A percentile compares a stretch with the other conserved stretches of the same genome.
phyloP scores from a whole-genome alignment of 2,113 vertebrate species.

The Beaufortia kweichowensis region DNA sequence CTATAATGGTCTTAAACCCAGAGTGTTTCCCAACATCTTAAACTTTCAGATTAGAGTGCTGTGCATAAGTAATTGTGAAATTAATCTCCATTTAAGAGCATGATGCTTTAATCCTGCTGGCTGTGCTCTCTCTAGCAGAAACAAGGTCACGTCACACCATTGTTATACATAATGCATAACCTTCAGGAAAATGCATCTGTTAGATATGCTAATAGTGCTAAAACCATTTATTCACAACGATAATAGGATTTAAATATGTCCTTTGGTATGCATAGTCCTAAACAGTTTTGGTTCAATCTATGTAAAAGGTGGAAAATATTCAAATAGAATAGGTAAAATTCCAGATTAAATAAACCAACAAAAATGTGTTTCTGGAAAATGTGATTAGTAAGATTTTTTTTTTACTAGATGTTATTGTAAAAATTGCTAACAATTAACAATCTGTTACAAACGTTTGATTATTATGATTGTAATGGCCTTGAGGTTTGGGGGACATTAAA shows the following conservation, averaged over 20 bases:
- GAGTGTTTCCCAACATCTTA: slow-evolving; percentile 37
- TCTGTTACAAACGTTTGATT: too few relatives aligned
- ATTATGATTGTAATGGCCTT: too few relatives aligned
- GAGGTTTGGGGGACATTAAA: too few relatives aligned
- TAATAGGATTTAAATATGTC: neutral
- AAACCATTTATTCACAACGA: neutral
- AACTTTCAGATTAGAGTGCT: slow-evolving; percentile 22
- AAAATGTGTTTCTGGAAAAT: too few relatives aligned
- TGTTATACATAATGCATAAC: slow-evolving; percentile 7
- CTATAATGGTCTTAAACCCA: neutral
- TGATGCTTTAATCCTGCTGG: slow-evolving; percentile 23
- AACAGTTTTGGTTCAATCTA: slow-evolving; percentile 14
- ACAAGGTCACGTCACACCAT: slow-evolving; percentile 23
- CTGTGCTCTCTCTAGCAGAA: slow-evolving; percentile 17
- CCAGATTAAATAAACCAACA: too few relatives aligned
- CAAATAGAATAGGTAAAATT: neutral
- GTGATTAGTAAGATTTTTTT: too few relatives aligned
- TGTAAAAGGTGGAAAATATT: slow-evolving; percentile 1
- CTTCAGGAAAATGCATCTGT: slow-evolving; percentile 33
- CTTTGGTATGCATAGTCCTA: neutral
- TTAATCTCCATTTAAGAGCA: slow-evolving; percentile 39
- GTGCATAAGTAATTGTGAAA: slow-evolving; percentile 40
- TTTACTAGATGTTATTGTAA: too few relatives aligned
- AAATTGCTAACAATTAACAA: too few relatives aligned
- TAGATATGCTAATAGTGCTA: slow-evolving; percentile 10